Conservation (phyloP, 1,140 invertebrate genomes). For the Sarcophaga peregrina region DNA sequence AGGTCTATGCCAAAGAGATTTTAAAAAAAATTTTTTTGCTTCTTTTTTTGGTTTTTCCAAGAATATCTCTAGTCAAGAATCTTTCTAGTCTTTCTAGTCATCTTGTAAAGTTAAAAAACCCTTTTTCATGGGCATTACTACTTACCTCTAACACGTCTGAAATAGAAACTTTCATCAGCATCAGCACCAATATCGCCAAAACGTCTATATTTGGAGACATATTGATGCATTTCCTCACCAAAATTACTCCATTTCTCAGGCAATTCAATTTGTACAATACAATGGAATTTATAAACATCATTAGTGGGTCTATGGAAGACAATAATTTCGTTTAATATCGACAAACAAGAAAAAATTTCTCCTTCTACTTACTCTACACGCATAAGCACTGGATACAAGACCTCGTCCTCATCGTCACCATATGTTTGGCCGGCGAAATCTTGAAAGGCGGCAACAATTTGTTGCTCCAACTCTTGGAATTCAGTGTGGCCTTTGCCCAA, state of each 20-base stretch:
- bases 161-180: slow-evolving; percentile 49
- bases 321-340: no score
- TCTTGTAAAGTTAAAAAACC: no score
- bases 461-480: slow-evolving; percentile 48
- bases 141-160: slow-evolving; percentile 53
- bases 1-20: background rate
- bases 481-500: slow-evolving; percentile 42
- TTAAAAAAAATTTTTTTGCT: background rate
- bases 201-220: slow-evolving; percentile 47
- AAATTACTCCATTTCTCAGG: slow-evolving; percentile 50
- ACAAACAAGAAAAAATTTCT: background rate
- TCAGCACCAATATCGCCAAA: slow-evolving; percentile 49
- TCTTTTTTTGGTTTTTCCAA: background rate
- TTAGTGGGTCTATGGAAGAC: slow-evolving; percentile 47
- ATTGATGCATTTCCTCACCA: slow-evolving; percentile 46
- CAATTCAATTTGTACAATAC: slow-evolving; percentile 53
- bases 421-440: slow-evolving; percentile 49
- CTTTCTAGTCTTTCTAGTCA: no score
- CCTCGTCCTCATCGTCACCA: slow-evolving; percentile 51
- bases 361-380: slow-evolving; percentile 50
- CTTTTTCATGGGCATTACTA: background rate
- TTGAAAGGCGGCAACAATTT: slow-evolving; percentile 48
- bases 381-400: slow-evolving; percentile 48
- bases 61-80: no score
- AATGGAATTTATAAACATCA: slow-evolving; percentile 53